Conservation (phyloP, 1,140 invertebrate species). For the Cydia splendana region DNA sequence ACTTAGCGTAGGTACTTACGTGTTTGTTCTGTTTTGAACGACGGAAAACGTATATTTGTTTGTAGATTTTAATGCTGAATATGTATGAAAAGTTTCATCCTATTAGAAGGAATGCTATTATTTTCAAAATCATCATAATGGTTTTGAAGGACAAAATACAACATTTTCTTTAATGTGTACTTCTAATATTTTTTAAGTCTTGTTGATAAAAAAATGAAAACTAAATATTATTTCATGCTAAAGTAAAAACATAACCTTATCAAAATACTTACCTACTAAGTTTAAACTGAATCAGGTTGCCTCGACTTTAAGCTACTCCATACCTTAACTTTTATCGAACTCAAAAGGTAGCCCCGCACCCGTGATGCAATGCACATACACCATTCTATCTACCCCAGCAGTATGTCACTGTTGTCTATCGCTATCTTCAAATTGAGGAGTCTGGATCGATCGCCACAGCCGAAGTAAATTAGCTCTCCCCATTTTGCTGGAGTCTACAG, state of each 20-base stretch:
- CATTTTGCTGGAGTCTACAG: slow-evolving; percentile 2
- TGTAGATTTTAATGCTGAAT: not conserved
- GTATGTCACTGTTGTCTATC: slow-evolving; percentile 21
- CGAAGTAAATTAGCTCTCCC: slow-evolving; percentile 13
- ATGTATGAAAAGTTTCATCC: not conserved
- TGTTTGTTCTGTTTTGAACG: slow-evolving; percentile 14
- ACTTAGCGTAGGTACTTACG: slow-evolving; percentile 13
- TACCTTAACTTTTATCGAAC: not conserved
- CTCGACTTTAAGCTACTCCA: not conserved
- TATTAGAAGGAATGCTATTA: not conserved
- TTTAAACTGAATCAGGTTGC: too few species aligned
- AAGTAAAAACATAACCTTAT: too few species aligned
- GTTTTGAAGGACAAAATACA: too few species aligned
- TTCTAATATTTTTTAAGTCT: too few species aligned
- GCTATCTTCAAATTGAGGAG: slow-evolving; percentile 16
- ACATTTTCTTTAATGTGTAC: too few species aligned
- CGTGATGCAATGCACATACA: not conserved
- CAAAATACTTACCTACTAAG: too few species aligned
- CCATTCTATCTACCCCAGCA: not conserved
- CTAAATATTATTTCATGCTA: too few species aligned
- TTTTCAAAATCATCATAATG: not conserved
- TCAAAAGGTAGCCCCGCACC: not conserved
- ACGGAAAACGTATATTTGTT: not conserved
- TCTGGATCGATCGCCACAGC: slow-evolving; percentile 17
- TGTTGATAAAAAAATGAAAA: too few species aligned